Evolutionary conservation across 2,113 vertebrate genomes (phyloP).

Genomic region (Mionectes macconnelli): DNA sequence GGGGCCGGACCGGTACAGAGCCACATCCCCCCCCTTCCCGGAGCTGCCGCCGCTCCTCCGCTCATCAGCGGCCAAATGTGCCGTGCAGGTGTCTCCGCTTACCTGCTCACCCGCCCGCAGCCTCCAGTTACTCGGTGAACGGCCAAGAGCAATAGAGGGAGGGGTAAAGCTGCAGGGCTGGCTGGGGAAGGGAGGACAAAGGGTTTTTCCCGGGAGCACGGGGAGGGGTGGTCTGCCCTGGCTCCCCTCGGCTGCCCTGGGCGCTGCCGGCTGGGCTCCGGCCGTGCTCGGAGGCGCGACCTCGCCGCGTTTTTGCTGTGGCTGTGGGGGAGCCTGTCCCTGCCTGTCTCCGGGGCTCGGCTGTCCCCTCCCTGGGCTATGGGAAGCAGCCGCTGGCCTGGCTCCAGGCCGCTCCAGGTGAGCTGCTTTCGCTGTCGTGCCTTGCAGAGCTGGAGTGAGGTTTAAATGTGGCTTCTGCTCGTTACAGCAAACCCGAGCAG

Average conservation of each 20-base stretch:
- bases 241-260: not conserved
- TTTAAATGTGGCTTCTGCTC: not conserved
- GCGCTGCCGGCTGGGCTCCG: not conserved
- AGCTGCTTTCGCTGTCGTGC: not conserved
- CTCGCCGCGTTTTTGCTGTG: not conserved
- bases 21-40: not conserved
- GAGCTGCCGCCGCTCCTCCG: not conserved
- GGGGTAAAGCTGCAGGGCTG: not conserved
- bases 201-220: fast-evolving
- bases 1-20: not conserved
- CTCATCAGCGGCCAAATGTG: not conserved
- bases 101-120: not conserved
- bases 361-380: fast-evolving
- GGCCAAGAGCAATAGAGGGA: not conserved
- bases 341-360: not conserved
- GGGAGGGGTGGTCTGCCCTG: fast-evolving
- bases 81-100: not conserved
- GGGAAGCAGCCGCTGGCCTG: not conserved
- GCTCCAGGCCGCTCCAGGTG: not conserved
- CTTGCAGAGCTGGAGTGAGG: not conserved
- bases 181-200: not conserved
- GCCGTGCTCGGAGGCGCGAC: fast-evolving
- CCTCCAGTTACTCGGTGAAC: not conserved
- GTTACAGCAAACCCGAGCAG: not conserved
- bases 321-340: not conserved